These are phyloP conservation scores for Halesus radiatus DNA, from an alignment of 1,140 invertebrate genomes.

Conservation along the genomic window DNA sequence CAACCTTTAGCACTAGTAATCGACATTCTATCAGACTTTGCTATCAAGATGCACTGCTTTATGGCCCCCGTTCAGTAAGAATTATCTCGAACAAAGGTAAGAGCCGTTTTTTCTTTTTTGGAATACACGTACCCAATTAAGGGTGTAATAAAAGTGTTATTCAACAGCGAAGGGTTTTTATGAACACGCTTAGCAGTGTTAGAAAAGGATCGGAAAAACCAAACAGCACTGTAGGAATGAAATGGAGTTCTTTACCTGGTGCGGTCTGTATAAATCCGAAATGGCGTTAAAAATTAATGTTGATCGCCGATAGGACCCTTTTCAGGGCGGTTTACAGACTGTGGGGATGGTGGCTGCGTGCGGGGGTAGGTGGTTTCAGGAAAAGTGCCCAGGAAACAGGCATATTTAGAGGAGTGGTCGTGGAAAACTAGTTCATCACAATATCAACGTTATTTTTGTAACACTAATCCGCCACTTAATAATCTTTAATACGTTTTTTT, in stretches of 20 bases:
- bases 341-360: neutral
- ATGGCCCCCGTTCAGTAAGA: neutral
- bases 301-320: constrained; percentile 46
- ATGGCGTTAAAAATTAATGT: constrained; percentile 47
- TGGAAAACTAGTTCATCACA: constrained; percentile 8
- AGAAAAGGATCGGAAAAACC: constrained; percentile 17
- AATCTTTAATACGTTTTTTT: no score
- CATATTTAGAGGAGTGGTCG: neutral
- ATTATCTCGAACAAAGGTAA: constrained; percentile 18
- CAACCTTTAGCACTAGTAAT: neutral
- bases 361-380: neutral
- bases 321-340: constrained; percentile 6
- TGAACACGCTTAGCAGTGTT: constrained; percentile 17
- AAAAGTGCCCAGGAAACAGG: constrained; percentile 21
- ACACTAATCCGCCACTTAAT: neutral
- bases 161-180: constrained; percentile 10
- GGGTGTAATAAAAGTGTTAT: constrained; percentile 14
- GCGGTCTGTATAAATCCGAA: constrained; percentile 26
- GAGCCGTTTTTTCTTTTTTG: neutral
- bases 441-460: neutral
- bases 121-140: constrained; percentile 28
- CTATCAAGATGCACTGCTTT: constrained; percentile 21
- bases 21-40: neutral
- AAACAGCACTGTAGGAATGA: constrained; percentile 27
- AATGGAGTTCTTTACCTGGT: constrained; percentile 15